These are phyloP conservation scores for Agapornis roseicollis DNA, from an alignment of 2,113 vertebrate genomes.

Conservation along the genomic window DNA sequence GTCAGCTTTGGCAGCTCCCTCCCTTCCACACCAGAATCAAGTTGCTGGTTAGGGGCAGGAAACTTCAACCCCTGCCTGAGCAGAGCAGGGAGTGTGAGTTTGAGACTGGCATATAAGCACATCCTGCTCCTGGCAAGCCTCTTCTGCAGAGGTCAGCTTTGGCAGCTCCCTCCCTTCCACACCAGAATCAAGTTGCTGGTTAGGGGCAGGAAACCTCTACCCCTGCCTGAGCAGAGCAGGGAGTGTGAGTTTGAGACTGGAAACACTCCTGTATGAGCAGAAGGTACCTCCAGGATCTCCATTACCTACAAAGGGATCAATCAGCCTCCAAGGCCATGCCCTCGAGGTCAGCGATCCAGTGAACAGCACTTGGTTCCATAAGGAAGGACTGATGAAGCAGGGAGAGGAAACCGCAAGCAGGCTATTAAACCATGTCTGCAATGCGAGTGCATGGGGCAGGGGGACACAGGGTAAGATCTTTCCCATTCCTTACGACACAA, in stretches of 20 bases:
- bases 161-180: not conserved
- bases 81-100: not conserved
- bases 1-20: not conserved
- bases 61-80: not conserved
- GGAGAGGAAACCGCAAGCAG: not conserved
- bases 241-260: not conserved
- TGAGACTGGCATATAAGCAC: rapidly evolving
- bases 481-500: not conserved
- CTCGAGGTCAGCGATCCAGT: not conserved
- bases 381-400: not conserved
- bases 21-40: not conserved
- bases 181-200: rapidly evolving
- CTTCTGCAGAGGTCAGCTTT: not conserved
- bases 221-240: not conserved
- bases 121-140: not conserved
- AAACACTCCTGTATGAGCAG: rapidly evolving
- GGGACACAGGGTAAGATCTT: not conserved
- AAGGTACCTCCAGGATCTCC: not conserved
- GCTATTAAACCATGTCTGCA: not conserved
- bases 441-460: not conserved
- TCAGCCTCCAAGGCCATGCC: rapidly evolving
- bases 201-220: not conserved
- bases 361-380: not conserved
- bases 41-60: rapidly evolving
- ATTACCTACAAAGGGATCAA: not conserved